Base-by-base conservation (phyloP, 2,888 invertebrate species). In the Sinohyriopsis cumingii region DNA sequence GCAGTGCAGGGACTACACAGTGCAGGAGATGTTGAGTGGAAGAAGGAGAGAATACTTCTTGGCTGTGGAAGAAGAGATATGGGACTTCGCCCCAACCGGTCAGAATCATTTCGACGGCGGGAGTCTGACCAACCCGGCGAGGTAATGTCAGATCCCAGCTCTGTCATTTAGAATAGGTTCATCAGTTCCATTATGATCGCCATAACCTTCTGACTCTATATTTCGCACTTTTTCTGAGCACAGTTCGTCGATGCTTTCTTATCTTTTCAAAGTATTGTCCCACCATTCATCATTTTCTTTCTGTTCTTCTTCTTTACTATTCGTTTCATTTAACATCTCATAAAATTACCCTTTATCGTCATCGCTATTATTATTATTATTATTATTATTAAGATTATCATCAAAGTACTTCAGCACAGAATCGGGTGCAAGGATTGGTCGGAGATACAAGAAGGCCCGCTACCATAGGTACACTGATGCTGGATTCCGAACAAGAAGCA, bases 51-150 rank as follows among this genome's bases (percentile, higher is more conserved):
- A 33, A 18, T 80, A 78, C 68, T 83, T 71, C 67, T 53, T 83
- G 33, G 69, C 73, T 12, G 77, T 76, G 12, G 79, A 80, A 62
- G 72, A 74, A 59, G 73, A 73, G 22, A 66, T 71, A 1, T 83
- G 83, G 83, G 73, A 83, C 69, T 83, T 82, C 59, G 79, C 74
- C 0, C 83, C 83, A 15, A 76, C 80, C 28, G 79, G 77, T 20
- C 56, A 54, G 22, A 77, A 83, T 62, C 33, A 74, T 45, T 83
- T 69, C 64, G 75, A 77, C 53, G 79, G 77, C 5, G 76, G 72
- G 15, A 55, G 67, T 45, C 68, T 79, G 24, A 73, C 67, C 24
- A 71, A 75, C 24, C 72, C 79, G 5, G 78, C 74, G 53, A 82
- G 74, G 82, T 82, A 60, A 65, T 63, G 22, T 45, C 53, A 22